Evolutionary conservation across 2,888 invertebrate species (phyloP), one percentile per base, ranked within the genome.

Genomic region (Stegophylla sp.): DNA sequence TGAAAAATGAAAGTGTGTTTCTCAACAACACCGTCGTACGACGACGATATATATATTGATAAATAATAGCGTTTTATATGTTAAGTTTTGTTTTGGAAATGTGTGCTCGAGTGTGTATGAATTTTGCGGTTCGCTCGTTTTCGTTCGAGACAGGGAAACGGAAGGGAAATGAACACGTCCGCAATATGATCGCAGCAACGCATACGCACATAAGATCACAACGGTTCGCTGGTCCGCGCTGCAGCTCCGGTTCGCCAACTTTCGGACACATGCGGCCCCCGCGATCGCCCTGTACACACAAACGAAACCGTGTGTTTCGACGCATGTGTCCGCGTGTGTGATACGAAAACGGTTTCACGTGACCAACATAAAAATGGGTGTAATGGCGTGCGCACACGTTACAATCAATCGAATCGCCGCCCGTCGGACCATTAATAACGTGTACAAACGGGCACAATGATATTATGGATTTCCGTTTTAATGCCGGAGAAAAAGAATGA

Each of bases 61-160:
- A 51, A 74, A 48, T 34, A 74, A n/a, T 41, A 51, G 63, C 41
- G 23, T 75, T 75, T 51, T 34, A 64, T 41, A 64, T 41, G 63
- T 59, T 74, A 43, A 28, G 59, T 74, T 51, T 51, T 51, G 51
- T 64, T 64, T 75, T 41, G 3, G 51, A 64, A 51, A 75, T 79
- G 69, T 61, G 26, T 48, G 48, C 69, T 69, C 69, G 48, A 61
- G 61, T 61, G 61, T 61, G 69, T 48, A 48, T 45, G 48, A 13
- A 56, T 77, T 71, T 61, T 41, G 69, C 61, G 77, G 66, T 77
- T 67, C 67, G 20, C 45, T 79, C 59, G 77, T 69, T 77, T 71
- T 69, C 69, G 45, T 79, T 61, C 34, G 34, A 61, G 17, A 75
- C 17, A 26, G n/a, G n/a, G n/a, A 41, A 28, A 69, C 61, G 34